A percentile compares a stretch with the other conserved stretches of the same genome.
Conservation (phyloP, 2,888 invertebrate species). For the Apotomis turbidana region DNA sequence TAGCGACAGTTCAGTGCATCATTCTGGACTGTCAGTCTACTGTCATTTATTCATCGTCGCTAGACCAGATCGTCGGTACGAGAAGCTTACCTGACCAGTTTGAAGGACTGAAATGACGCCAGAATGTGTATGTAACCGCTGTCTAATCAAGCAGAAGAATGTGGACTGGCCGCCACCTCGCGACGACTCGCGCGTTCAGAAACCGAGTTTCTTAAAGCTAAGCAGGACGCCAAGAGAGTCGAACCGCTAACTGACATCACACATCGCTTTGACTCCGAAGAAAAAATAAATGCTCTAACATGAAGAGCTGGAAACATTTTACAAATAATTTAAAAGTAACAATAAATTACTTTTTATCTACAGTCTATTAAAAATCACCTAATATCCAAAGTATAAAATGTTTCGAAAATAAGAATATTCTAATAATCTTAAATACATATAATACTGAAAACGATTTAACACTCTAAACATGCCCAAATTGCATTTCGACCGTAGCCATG, state of each 20-base stretch:
- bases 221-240: conserved; percentile 73
- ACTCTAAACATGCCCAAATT: conserved; percentile 66
- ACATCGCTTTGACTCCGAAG: conserved; percentile 58
- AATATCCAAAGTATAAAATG: conserved; percentile 68
- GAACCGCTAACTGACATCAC: conserved; percentile 63
- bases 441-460: conserved; percentile 79
- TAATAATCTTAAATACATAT: conserved; percentile 76
- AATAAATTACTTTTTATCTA: conserved; percentile 79
- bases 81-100: no score
- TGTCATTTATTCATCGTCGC: no score
- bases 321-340: conserved; percentile 80
- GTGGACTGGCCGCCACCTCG: conserved; percentile 44
- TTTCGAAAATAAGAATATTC: conserved; percentile 74
- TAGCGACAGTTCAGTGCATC: no score
- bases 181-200: conserved; percentile 44
- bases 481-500: conserved; percentile 60
- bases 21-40: no score
- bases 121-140: no score
- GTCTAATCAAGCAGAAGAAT: conserved; percentile 21
- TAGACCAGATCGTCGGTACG: no score
- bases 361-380: conserved; percentile 76
- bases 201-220: conserved; percentile 74
- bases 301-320: conserved; percentile 72
- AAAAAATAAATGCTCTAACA: conserved; percentile 58
- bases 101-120: no score